Conservation (phyloP, 2,797 vertebrate genomes). For the Halcyon leucocephala region DNA sequence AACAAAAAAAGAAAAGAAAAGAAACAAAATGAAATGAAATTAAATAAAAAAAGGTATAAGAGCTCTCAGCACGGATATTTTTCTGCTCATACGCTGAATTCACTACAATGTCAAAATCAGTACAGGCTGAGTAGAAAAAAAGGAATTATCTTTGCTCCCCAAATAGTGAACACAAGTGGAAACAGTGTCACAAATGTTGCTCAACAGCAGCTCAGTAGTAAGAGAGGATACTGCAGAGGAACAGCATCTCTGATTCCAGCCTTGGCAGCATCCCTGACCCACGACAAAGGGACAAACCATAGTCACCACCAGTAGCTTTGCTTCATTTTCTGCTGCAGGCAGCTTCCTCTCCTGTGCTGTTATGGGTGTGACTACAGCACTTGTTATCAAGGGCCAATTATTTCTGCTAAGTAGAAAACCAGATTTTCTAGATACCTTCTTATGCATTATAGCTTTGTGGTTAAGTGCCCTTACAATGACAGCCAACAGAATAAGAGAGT, state of each 20-base stretch:
- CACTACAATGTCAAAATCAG: background rate
- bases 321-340: background rate
- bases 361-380: background rate
- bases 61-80: background rate
- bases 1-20: background rate
- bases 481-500: background rate
- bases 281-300: background rate
- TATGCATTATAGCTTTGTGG: background rate
- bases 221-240: background rate
- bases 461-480: background rate
- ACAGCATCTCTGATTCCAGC: background rate
- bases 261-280: background rate
- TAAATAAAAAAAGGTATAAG: background rate
- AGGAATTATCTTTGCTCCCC: background rate
- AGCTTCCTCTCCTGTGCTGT: background rate
- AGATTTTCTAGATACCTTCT: background rate
- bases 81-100: background rate
- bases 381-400: background rate
- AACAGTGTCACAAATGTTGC: background rate
- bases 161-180: background rate
- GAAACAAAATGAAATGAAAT: too few relatives aligned
- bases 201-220: background rate
- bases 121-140: background rate
- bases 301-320: fast-evolving
- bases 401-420: background rate